Evolutionary conservation across 2,888 invertebrate species (phyloP).

Genomic region (Eledona agricola): DNA sequence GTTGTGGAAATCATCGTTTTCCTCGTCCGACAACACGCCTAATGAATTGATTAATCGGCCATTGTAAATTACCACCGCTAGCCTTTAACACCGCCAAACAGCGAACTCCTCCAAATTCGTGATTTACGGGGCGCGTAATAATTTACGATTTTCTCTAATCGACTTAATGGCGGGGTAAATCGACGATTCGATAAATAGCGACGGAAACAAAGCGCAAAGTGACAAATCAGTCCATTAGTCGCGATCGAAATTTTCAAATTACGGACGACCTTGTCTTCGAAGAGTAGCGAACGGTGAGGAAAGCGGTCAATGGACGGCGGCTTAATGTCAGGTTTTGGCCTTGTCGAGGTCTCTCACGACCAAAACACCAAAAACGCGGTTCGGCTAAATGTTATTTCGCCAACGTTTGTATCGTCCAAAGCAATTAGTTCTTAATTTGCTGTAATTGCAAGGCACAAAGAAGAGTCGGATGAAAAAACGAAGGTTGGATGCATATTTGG

Average conservation of each 20-base stretch:
- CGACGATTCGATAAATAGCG: conserved; percentile 28
- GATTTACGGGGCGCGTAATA: conserved; percentile 7
- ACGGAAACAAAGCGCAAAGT: conserved; percentile 26
- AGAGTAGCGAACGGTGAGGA: conserved; percentile 16
- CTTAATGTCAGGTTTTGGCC: conserved; percentile 1
- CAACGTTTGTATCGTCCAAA: too few relatives aligned
- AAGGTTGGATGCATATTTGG: too few relatives aligned
- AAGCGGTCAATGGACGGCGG: conserved; percentile 19
- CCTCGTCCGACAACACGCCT: conserved; percentile 8
- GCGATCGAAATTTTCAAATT: too few relatives aligned
- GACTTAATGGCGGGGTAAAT: conserved; percentile 28
- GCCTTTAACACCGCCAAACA: not conserved
- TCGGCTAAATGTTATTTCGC: too few relatives aligned
- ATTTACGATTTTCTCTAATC: conserved; percentile 32
- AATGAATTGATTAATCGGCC: conserved; percentile 15
- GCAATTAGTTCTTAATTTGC: too few relatives aligned
- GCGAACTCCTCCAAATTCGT: conserved; percentile 2
- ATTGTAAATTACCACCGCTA: conserved; percentile 12
- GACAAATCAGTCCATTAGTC: conserved; percentile 28
- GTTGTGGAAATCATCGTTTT: conserved; percentile 6
- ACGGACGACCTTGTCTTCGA: conserved; percentile 12
- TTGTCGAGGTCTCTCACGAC: too few relatives aligned
- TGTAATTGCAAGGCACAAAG: too few relatives aligned
- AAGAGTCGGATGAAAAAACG: too few relatives aligned
- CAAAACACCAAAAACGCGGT: too few relatives aligned